Percentiles rank a stretch among this genome's conserved stretches.
Conservation (phyloP, 2,797 vertebrate species). For the Streptopelia turtur region DNA sequence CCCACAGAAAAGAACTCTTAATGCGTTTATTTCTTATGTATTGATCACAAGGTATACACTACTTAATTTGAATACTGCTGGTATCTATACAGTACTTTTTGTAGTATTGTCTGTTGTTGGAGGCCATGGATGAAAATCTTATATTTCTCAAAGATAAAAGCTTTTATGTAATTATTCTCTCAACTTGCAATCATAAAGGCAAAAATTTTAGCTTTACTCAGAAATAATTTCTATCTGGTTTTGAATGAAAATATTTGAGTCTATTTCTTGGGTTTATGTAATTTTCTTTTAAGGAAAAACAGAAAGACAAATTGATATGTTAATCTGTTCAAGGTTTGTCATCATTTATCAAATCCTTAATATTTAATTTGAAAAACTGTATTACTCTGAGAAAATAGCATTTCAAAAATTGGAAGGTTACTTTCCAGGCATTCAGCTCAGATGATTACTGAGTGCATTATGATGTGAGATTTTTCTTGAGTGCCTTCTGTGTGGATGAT, state of each 20-base stretch:
- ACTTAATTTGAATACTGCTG: background rate
- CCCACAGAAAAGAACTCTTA: background rate
- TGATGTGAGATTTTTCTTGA: constrained; percentile 9
- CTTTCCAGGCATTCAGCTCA: background rate
- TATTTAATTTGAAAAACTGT: background rate
- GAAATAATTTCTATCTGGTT: background rate
- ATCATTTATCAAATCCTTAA: background rate
- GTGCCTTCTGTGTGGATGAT: background rate
- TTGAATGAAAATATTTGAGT: background rate
- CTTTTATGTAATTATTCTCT: background rate
- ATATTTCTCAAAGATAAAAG: background rate
- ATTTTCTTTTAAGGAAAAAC: background rate
- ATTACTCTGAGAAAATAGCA: background rate
- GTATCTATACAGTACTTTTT: background rate
- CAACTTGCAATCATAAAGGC: background rate
- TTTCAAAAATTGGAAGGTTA: constrained; percentile 19
- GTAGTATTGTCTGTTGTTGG: background rate
- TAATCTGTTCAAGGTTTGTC: constrained; percentile 10
- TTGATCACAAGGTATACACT: background rate
- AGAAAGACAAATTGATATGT: background rate
- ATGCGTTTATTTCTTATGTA: background rate
- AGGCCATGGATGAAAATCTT: background rate
- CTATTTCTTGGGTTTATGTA: background rate
- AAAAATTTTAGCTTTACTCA: background rate
- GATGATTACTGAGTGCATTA: background rate